phyloP scores from a whole-genome alignment of 2,113 vertebrate species.

The Platysteira castanea region DNA sequence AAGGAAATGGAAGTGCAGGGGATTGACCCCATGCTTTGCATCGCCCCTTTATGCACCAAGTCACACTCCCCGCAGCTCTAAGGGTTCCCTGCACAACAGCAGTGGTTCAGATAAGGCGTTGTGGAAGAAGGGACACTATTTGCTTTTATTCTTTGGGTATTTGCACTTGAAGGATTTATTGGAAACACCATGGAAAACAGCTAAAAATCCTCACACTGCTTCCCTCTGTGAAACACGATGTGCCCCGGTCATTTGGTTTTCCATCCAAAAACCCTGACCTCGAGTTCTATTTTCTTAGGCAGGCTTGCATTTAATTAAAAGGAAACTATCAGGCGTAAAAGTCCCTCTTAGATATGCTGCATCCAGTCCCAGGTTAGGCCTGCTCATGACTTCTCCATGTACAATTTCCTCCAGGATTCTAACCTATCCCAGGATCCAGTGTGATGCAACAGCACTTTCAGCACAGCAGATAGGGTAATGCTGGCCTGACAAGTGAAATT shows the following conservation, averaged over 20 bases:
- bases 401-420: slow-evolving; percentile 44
- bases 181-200: not conserved
- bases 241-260: not conserved
- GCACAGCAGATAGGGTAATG: slow-evolving; percentile 59
- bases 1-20: not conserved
- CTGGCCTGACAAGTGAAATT: slow-evolving; percentile 68
- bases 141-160: not conserved
- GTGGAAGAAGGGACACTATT: not conserved
- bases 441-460: slow-evolving; percentile 60
- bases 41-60: not conserved
- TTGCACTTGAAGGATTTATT: not conserved
- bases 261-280: not conserved
- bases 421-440: not conserved
- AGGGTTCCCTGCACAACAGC: not conserved
- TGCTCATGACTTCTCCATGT: not conserved
- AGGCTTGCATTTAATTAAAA: slow-evolving; percentile 6
- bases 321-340: not conserved
- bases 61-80: not conserved
- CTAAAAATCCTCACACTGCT: not conserved
- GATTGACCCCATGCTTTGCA: not conserved
- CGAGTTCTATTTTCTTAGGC: slow-evolving; percentile 18
- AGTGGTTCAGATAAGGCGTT: not conserved
- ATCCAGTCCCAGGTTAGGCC: not conserved
- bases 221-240: not conserved
- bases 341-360: not conserved